These are phyloP conservation scores for Lucilia cuprina DNA, from an alignment of 1,140 invertebrate species.

Conservation along the genomic window DNA sequence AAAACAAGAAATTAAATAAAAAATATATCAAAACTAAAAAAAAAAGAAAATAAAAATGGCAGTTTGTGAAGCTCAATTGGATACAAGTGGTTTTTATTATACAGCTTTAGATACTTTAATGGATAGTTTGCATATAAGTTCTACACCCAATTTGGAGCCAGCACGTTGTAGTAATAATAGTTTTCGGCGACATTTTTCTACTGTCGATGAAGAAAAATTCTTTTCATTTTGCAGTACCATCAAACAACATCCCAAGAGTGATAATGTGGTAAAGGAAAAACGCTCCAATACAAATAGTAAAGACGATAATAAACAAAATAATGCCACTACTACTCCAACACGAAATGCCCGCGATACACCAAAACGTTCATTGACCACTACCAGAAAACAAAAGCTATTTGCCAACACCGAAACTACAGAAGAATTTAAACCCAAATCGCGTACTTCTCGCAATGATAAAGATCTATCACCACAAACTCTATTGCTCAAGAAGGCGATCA, in stretches of 20 bases:
- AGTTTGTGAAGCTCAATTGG: neutral
- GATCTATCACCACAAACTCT: neutral
- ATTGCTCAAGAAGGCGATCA: neutral
- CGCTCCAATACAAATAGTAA: neutral
- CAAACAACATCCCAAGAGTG: neutral
- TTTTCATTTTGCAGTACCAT: slow-evolving; percentile 20
- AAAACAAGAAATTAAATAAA: neutral
- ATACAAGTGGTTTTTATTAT: slow-evolving; percentile 22
- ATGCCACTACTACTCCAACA: neutral
- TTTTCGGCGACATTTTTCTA: neutral
- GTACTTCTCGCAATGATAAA: neutral
- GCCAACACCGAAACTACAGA: neutral
- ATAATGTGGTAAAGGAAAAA: neutral
- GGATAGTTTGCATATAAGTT: slow-evolving; percentile 16
- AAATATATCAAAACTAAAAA: neutral
- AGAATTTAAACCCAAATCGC: neutral
- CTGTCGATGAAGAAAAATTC: neutral
- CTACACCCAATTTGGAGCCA: neutral
- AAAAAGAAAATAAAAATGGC: slow-evolving; percentile 1
- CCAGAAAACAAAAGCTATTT: slow-evolving; percentile 20
- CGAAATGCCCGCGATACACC: neutral
- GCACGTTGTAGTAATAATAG: neutral
- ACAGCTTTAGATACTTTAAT: slow-evolving; percentile 25
- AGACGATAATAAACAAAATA: neutral
- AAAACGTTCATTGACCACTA: neutral